These are phyloP conservation scores for Tetrapedia diversipes DNA, from an alignment of 2,888 invertebrate species.

Conservation along the genomic window DNA sequence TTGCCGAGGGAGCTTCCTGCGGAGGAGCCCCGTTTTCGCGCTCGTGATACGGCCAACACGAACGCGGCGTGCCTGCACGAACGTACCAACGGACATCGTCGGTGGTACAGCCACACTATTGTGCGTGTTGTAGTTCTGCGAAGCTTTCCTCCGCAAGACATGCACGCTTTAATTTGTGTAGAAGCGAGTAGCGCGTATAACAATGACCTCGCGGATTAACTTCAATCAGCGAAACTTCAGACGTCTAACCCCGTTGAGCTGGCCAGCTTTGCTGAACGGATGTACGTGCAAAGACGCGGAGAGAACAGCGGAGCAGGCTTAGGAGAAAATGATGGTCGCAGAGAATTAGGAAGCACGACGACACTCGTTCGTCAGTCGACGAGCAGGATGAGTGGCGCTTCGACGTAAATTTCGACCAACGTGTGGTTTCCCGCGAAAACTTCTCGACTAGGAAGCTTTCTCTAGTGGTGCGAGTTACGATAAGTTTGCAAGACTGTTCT, in stretches of 20 bases:
- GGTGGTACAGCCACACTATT: constrained; percentile 4
- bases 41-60: not conserved
- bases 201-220: constrained; percentile 77
- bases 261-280: constrained; percentile 39
- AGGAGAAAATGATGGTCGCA: constrained; percentile 25
- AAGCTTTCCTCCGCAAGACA: constrained; percentile 33
- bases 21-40: constrained; percentile 4
- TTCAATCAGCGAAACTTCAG: constrained; percentile 74
- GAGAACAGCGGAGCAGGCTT: constrained; percentile 14
- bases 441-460: not conserved
- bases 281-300: constrained; percentile 37
- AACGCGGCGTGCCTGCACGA: not conserved
- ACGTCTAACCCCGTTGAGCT: constrained; percentile 58
- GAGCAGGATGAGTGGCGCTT: not conserved
- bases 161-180: constrained; percentile 51
- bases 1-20: not conserved
- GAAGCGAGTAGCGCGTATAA: constrained; percentile 65
- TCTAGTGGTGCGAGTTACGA: not conserved
- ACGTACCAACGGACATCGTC: not conserved
- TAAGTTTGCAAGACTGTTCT: too few relatives aligned
- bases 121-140: constrained; percentile 14
- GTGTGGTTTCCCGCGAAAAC: not conserved
- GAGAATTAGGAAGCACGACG: constrained; percentile 20
- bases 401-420: not conserved
- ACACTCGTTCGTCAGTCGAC: not conserved